Conservation (phyloP, 2,888 invertebrate genomes). For the Phaonia tiefii region DNA sequence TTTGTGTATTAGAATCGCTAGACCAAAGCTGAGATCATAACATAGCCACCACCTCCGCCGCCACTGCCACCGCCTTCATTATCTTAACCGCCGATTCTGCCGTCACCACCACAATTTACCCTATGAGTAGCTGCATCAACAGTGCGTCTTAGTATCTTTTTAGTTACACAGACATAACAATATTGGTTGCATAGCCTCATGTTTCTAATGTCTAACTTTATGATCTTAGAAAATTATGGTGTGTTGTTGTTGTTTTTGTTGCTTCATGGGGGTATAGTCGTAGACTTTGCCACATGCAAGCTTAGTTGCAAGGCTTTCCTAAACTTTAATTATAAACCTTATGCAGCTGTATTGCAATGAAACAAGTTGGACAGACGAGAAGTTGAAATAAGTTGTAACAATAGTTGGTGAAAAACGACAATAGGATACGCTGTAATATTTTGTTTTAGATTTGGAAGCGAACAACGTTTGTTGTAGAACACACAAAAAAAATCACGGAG, state of each 20-base stretch:
- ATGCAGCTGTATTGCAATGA: neutral
- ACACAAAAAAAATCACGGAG: too few species aligned
- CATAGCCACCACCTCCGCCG: too few species aligned
- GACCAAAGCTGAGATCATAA: too few species aligned
- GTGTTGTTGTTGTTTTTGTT: conserved; percentile 15
- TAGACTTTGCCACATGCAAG: conserved; percentile 23
- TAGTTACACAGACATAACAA: neutral
- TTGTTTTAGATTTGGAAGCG: too few species aligned
- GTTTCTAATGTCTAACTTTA: conserved; percentile 38
- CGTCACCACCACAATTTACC: neutral
- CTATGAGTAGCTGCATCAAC: neutral
- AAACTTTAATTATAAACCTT: conserved; percentile 28
- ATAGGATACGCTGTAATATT: too few species aligned
- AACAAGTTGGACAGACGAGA: neutral
- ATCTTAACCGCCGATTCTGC: neutral
- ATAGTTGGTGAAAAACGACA: too few species aligned
- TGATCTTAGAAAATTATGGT: conserved; percentile 25
- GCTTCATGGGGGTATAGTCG: neutral
- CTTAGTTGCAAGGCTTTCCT: conserved; percentile 10
- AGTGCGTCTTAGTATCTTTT: too few species aligned
- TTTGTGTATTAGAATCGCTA: too few species aligned
- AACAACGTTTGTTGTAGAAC: too few species aligned
- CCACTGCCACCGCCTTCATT: neutral
- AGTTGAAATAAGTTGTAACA: too few species aligned
- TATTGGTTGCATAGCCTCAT: conserved; percentile 23